Base-by-base conservation (phyloP, 2,113 vertebrate genomes). In the Salvator merianae region DNA sequence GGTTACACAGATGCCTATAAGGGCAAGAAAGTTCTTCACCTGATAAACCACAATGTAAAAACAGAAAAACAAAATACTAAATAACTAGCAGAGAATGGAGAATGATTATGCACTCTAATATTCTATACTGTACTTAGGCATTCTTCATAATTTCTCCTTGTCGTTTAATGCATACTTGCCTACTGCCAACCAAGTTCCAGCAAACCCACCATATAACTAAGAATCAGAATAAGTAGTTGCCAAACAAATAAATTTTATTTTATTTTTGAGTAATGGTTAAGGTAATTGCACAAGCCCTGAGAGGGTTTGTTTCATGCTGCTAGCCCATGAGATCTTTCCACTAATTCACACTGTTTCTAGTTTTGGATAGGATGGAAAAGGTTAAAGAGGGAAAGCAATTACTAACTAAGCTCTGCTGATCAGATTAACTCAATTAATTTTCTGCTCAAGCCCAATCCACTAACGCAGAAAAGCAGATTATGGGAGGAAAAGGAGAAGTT, bases 371-470 rank as follows among this genome's bases (percentile, higher is more conserved):
- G 30, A 24, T 70, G 73, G 77, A 88, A 84, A 90, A 88, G 91
- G 82, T 91, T 91, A 85, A 71, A 83, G 85, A 14, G 62, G 89
- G 91, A 92, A 93, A 28, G 0, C 40, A 87, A 89, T 83, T 87
- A 55, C 53, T 82, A 81, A 88, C 82, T 93, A 89, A 93, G 86
- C 91, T 91, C 84, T 81, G 72, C 86, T 93, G 88, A 93, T 80
- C 88, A 92, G 92, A 90, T 91, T 93, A 93, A 88, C 86, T 90
- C 89, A 92, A 92, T 93, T 93, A 92, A 92, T 93, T 90, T 93
- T 91, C 89, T 71, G 81, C 92, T 82, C 88, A 93, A 91, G 87
- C 91, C 84, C 88, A 72, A 84, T 81, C 80, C 62, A 50, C 86
- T 55, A 89, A 68, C 79, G 87, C 65, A 63, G 87, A 76, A 71